Evolutionary conservation across 2,888 invertebrate species (phyloP).

Genomic region (Diabrotica balteata): DNA sequence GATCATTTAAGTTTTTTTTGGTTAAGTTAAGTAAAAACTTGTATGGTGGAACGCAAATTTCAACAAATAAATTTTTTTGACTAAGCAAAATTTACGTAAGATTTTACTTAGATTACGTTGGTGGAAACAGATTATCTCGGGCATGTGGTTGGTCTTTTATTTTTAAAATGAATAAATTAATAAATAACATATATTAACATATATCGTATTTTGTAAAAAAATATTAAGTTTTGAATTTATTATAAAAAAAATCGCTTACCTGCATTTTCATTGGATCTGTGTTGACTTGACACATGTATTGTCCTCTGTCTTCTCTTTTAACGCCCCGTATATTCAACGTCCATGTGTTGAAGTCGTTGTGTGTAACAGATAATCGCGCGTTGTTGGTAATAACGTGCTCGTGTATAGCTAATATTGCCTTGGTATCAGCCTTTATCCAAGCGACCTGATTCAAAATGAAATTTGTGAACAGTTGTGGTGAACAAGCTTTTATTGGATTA

Average conservation of each 20-base stretch:
- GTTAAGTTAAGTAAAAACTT: no score
- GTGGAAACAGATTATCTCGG: no score
- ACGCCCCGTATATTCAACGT: conserved; percentile 87
- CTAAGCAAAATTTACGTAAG: no score
- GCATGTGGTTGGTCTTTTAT: no score
- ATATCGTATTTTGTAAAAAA: no score
- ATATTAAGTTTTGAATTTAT: conserved; percentile 8
- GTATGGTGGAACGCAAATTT: no score
- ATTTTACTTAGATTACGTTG: no score
- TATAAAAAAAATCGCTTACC: conserved; percentile 63
- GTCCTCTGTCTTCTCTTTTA: conserved; percentile 84
- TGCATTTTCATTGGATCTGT: conserved; percentile 95
- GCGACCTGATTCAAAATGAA: conserved; percentile 74
- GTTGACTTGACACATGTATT: conserved; percentile 95
- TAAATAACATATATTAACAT: no score
- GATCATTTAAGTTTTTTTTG: no score
- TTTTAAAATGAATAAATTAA: no score
- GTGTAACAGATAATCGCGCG: conserved; percentile 85
- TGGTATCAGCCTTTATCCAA: conserved; percentile 94
- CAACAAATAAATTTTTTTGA: no score
- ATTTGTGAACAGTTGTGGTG: conserved; percentile 46
- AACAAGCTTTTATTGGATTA: conserved; percentile 44
- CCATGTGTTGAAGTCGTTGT: conserved; percentile 94
- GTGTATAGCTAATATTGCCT: conserved; percentile 91
- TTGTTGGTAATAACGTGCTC: conserved; percentile 94